phyloP scores from a whole-genome alignment of 2,888 invertebrate genomes.

The Aphodius granarius region DNA sequence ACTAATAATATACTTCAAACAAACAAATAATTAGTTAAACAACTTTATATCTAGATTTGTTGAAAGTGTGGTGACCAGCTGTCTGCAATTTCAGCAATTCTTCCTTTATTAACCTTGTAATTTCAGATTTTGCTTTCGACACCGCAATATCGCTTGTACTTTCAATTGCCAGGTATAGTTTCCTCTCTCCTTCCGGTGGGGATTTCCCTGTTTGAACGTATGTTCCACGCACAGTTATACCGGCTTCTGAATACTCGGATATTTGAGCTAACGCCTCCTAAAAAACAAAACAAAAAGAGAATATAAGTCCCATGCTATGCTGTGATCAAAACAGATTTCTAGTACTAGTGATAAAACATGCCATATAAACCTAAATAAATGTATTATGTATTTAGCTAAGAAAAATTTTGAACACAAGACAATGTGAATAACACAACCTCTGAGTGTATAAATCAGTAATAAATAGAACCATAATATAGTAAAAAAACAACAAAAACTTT shows the following conservation, averaged over 20 bases:
- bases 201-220: slow-evolving; percentile 88
- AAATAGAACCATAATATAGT: no score
- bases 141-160: slow-evolving; percentile 96
- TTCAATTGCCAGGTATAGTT: slow-evolving; percentile 97
- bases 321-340: no score
- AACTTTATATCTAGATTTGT: slow-evolving; percentile 94
- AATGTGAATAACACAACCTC: no score
- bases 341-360: no score
- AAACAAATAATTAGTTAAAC: slow-evolving; percentile 63
- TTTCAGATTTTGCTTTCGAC: slow-evolving; percentile 95
- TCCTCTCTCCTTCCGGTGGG: slow-evolving; percentile 91
- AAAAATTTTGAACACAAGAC: no score
- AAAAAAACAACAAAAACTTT: neutral
- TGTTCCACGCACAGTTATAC: slow-evolving; percentile 97
- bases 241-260: slow-evolving; percentile 98
- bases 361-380: no score
- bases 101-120: slow-evolving; percentile 96
- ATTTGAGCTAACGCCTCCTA: slow-evolving; percentile 97
- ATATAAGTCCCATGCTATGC: neutral
- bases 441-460: no score
- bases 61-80: slow-evolving; percentile 82
- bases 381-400: no score
- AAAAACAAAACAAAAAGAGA: slow-evolving; percentile 27
- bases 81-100: slow-evolving; percentile 91
- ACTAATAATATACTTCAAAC: neutral